Evolutionary conservation across 1,140 invertebrate genomes (phyloP).

Genomic region (Physella acuta): DNA sequence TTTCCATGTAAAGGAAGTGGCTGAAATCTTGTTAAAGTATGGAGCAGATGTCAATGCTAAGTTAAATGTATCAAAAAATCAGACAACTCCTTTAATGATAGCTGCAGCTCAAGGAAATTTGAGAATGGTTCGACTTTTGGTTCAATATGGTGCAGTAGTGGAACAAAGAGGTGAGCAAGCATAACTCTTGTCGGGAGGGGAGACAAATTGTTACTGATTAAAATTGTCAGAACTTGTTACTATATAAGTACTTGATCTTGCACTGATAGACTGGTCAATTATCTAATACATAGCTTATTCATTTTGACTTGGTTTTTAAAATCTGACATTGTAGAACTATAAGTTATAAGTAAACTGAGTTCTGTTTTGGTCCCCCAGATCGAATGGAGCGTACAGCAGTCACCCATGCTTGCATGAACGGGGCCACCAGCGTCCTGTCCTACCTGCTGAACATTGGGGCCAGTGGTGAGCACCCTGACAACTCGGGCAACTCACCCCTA

Average conservation of each 20-base stretch:
- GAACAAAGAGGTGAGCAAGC: constrained; percentile 57
- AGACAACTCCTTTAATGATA: constrained; percentile 65
- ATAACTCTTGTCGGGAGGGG: too few relatives aligned
- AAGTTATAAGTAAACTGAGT: too few relatives aligned
- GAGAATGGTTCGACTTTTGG: constrained; percentile 59
- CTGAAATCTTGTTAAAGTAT: constrained; percentile 65
- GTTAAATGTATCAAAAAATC: constrained; percentile 66
- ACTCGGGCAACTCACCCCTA: constrained; percentile 74
- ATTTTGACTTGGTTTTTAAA: too few relatives aligned
- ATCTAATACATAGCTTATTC: too few relatives aligned
- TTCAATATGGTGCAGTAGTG: constrained; percentile 57
- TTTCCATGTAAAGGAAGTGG: constrained; percentile 52
- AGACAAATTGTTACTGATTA: too few relatives aligned
- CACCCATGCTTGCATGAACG: constrained; percentile 65
- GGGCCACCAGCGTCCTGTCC: constrained; percentile 64
- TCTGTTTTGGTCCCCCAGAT: too few relatives aligned
- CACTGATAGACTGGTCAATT: too few relatives aligned
- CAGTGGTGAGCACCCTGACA: constrained; percentile 71
- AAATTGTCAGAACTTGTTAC: too few relatives aligned
- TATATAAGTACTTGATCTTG: too few relatives aligned
- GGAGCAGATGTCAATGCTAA: constrained; percentile 70
- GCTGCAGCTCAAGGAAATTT: constrained; percentile 65
- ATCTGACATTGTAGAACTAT: too few relatives aligned
- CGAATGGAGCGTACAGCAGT: constrained; percentile 62
- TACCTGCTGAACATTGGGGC: constrained; percentile 65